Conservation (phyloP, 2,888 invertebrate genomes). For the Elysia crispata region DNA sequence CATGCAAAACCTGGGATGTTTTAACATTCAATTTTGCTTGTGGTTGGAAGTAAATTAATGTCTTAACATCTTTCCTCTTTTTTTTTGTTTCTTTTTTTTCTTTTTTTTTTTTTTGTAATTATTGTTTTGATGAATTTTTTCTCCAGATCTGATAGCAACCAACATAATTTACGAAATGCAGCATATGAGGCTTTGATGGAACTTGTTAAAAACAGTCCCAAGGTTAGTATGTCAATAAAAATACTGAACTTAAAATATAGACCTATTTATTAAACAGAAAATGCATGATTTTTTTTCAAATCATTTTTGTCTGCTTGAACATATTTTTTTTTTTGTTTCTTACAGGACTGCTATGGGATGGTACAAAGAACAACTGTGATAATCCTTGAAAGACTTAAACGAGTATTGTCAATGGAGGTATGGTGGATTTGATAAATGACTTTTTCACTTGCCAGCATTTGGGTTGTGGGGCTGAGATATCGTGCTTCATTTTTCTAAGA, state of each 20-base stretch:
- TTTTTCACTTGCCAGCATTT: too few relatives aligned
- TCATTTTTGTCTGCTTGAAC: too few relatives aligned
- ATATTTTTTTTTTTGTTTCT: constrained; percentile 24
- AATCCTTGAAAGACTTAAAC: constrained; percentile 94
- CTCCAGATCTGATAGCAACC: constrained; percentile 86
- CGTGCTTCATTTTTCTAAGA: too few relatives aligned
- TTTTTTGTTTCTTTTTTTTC: neutral
- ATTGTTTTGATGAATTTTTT: neutral
- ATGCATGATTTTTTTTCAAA: too few relatives aligned
- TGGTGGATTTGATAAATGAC: too few relatives aligned
- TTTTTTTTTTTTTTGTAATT: neutral
- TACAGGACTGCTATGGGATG: constrained; percentile 92
- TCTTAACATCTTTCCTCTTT: too few relatives aligned
- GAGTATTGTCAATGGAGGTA: constrained; percentile 94
- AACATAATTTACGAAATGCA: constrained; percentile 95
- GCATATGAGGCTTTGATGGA: constrained; percentile 99
- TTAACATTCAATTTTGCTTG: too few relatives aligned
- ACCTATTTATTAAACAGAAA: too few relatives aligned
- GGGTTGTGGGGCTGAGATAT: too few relatives aligned
- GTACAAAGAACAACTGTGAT: constrained; percentile 98
- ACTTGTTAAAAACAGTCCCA: constrained; percentile 98
- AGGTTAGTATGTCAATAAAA: constrained; percentile 73
- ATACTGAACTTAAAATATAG: neutral
- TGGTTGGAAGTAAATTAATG: too few relatives aligned
- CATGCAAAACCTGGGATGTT: too few relatives aligned